phyloP scores from a whole-genome alignment of 2,113 vertebrate genomes.

The Forbesichthys agassizii region DNA sequence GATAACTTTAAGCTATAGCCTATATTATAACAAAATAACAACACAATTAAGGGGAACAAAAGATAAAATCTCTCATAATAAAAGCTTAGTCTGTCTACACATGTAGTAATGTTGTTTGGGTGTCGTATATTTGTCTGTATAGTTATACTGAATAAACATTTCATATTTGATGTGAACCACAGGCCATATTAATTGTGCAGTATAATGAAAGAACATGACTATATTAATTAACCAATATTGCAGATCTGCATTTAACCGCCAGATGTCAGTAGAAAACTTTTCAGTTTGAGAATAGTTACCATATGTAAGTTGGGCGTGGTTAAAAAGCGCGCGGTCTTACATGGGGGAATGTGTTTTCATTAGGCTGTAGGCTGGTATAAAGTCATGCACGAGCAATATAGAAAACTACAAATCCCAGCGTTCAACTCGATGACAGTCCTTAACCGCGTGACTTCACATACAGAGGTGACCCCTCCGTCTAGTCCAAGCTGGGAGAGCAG shows the following conservation, averaged over 20 bases:
- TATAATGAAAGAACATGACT: no score
- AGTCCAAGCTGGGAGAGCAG: conserved; percentile 37
- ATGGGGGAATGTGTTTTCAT: conserved; percentile 55
- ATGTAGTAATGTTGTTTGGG: no score
- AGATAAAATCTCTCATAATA: no score
- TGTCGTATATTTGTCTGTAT: no score
- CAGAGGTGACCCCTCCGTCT: conserved; percentile 68
- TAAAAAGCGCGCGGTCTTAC: conserved; percentile 25
- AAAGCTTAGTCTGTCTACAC: no score
- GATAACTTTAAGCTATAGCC: no score
- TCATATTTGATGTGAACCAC: no score
- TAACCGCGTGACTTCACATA: conserved; percentile 38
- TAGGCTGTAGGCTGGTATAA: rapidly evolving
- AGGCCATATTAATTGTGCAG: no score
- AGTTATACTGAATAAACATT: no score
- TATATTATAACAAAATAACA: no score
- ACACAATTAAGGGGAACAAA: no score
- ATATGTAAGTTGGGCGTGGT: conserved; percentile 41
- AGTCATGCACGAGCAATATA: rapidly evolving
- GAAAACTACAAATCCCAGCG: conserved; percentile 65
- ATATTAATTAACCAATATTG: background rate
- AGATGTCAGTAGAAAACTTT: background rate
- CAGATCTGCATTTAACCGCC: background rate
- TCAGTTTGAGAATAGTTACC: background rate
- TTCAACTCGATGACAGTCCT: rapidly evolving